Evolutionary conservation across 2,888 invertebrate genomes (phyloP), one percentile per base, ranked within the genome.

Genomic region (Deilephila elpenor): DNA sequence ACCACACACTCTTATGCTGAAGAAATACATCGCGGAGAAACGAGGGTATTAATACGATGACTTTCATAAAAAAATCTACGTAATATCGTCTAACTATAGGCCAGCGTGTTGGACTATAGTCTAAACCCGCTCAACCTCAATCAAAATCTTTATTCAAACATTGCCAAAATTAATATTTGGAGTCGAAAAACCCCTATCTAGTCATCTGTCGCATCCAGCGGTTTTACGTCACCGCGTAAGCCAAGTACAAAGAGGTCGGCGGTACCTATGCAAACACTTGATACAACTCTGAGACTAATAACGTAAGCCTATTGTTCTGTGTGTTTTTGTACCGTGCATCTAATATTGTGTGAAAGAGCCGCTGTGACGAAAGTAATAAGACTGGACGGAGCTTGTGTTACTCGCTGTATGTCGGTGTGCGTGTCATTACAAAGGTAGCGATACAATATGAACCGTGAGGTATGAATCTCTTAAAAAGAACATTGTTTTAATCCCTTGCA

Each of bases 191-290:
- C 11, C 5, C 3, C 60, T 32, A 32, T n/a, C 44, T 14, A 25
- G 25, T 6, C 25, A 67, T n/a, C n/a, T 19, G 56, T 4, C 62
- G 8, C 56, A 72, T 72, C 62, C 62, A 64, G 62, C 34, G 20
- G 6, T 0, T 53, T 19, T 32, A 53, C 32, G n/a, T 32, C 51
- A 34, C 51, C n/a, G n/a, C 62, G 56, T 29, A 70, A 32, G 32
- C 34, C 56, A 72, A 56, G 34, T 72, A 56, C 25, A 64, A 37
- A 25, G 62, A 72, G 62, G 56, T 56, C 61, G 72, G 61, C 53
- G 51, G 32, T 53, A 71, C 19, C 44, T 53, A 71, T 64, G 71
- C 64, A 74, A 74, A 64, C 74, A 74, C 74, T 74, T 71, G 71
- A 71, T 71, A 71, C 56, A 71, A 59, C 74, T 59, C 59, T 5